Evolutionary conservation across 1,140 invertebrate genomes (phyloP).

Genomic region (Zaprionus taronus): DNA sequence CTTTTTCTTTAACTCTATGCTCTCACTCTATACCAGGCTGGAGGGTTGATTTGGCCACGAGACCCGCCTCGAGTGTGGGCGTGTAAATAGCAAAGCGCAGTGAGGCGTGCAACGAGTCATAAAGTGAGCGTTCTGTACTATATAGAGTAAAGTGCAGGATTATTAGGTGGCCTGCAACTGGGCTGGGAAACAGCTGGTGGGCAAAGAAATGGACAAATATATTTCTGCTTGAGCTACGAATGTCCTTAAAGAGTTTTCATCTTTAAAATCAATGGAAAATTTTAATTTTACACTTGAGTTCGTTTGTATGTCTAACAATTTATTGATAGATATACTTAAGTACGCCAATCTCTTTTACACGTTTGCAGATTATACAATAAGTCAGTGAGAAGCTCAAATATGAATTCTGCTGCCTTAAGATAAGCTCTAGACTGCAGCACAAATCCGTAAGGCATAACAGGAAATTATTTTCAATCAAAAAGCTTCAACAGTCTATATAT

Average conservation of each 20-base stretch:
- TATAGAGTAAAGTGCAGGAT: constrained; percentile 17
- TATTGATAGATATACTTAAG: too few species aligned
- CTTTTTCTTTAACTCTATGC: background rate
- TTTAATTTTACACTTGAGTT: background rate
- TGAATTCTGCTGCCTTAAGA: background rate
- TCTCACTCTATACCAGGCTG: constrained; percentile 1
- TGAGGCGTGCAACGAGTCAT: constrained; percentile 42
- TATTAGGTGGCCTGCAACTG: constrained; percentile 8
- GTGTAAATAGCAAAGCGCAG: constrained; percentile 39
- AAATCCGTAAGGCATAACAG: constrained; percentile 1
- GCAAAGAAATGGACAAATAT: constrained; percentile 31
- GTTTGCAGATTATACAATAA: too few species aligned
- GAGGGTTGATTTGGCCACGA: constrained; percentile 28
- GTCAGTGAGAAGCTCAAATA: too few species aligned
- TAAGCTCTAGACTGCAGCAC: background rate
- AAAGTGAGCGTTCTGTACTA: constrained; percentile 3
- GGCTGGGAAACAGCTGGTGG: constrained; percentile 21
- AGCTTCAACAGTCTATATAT: constrained; percentile 15
- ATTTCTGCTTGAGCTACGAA: constrained; percentile 14
- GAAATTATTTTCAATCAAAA: constrained; percentile 34
- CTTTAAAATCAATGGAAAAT: background rate
- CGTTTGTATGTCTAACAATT: too few species aligned
- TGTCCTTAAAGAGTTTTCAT: background rate
- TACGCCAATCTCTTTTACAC: too few species aligned
- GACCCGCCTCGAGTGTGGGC: constrained; percentile 25